A percentile compares a stretch with the other conserved stretches of the same genome.
Evolutionary conservation across 2,113 vertebrate species (phyloP).

Genomic region (Amphiprion ocellaris): DNA sequence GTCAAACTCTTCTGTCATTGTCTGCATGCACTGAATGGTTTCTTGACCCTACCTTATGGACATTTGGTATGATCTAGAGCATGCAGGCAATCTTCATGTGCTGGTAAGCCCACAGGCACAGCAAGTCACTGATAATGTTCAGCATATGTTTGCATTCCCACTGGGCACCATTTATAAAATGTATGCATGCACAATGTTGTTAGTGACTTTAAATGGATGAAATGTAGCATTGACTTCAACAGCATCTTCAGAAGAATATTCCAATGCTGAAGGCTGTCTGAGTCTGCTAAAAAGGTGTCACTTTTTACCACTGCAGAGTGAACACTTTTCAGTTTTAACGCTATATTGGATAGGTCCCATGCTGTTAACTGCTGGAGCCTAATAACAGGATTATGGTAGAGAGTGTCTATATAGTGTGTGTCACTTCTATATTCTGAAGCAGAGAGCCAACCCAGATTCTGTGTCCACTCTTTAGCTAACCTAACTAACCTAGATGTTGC

Average conservation of each 20-base stretch:
- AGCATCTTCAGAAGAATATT: constrained; percentile 27
- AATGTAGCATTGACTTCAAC: constrained; percentile 35
- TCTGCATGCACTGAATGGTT: constrained; percentile 14
- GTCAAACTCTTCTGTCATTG: constrained; percentile 4
- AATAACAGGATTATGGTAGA: constrained; percentile 52
- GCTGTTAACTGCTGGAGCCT: constrained; percentile 48
- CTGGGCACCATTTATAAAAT: constrained; percentile 48
- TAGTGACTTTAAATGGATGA: constrained; percentile 54
- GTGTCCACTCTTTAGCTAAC: background rate
- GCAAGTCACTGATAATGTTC: constrained; percentile 11
- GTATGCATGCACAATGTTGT: constrained; percentile 17
- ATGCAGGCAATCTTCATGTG: constrained; percentile 7
- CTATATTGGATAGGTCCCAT: constrained; percentile 44
- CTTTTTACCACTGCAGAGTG: constrained; percentile 32
- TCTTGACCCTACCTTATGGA: constrained; percentile 20
- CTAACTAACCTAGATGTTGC: background rate
- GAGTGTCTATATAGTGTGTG: constrained; percentile 29
- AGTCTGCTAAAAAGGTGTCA: constrained; percentile 34
- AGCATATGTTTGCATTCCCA: constrained; percentile 41
- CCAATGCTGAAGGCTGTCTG: constrained; percentile 38
- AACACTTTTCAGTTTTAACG: constrained; percentile 46
- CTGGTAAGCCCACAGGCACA: constrained; percentile 11
- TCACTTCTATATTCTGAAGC: constrained; percentile 29
- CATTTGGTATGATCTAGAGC: constrained; percentile 11
- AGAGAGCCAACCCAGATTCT: background rate